Percentiles rank a stretch among this genome's conserved stretches.
These are phyloP conservation scores for Leptinotarsa tumamoca DNA, from an alignment of 2,888 invertebrate species.

Conservation along the genomic window DNA sequence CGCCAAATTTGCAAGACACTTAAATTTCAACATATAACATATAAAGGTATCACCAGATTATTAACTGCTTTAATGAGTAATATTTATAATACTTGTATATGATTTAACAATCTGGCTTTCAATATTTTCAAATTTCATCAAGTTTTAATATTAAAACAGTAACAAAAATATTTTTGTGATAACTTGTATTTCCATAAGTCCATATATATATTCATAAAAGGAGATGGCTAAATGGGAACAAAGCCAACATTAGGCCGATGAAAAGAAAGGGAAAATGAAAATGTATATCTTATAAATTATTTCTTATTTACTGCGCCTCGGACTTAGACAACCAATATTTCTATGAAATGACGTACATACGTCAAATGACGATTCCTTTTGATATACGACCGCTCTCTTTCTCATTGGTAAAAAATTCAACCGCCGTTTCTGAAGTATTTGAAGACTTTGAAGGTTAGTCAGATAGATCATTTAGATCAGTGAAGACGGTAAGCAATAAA, in stretches of 20 bases:
- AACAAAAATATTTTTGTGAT: no score
- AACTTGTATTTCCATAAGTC: no score
- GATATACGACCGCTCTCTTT: conserved; percentile 39
- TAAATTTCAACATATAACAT: no score
- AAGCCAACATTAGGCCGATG: not conserved
- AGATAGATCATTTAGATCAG: no score
- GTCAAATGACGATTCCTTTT: conserved; percentile 21
- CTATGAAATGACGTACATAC: conserved; percentile 8
- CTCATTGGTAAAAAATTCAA: conserved; percentile 40
- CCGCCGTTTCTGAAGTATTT: conserved; percentile 34
- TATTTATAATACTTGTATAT: no score
- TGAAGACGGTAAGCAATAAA: not conserved
- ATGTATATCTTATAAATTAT: not conserved
- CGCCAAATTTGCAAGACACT: no score
- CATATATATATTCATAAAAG: not conserved
- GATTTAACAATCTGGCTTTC: no score
- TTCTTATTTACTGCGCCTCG: not conserved
- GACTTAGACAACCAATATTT: conserved; percentile 28
- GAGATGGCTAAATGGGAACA: not conserved
- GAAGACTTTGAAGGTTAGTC: conserved; percentile 35
- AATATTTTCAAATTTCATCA: no score
- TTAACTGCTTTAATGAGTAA: no score
- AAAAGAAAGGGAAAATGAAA: not conserved
- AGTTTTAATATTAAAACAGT: no score
- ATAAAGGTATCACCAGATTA: no score